A percentile compares a stretch with the other conserved stretches of the same genome.
Conservation (phyloP, 2,113 vertebrate species). For the Saccopteryx leptura region DNA sequence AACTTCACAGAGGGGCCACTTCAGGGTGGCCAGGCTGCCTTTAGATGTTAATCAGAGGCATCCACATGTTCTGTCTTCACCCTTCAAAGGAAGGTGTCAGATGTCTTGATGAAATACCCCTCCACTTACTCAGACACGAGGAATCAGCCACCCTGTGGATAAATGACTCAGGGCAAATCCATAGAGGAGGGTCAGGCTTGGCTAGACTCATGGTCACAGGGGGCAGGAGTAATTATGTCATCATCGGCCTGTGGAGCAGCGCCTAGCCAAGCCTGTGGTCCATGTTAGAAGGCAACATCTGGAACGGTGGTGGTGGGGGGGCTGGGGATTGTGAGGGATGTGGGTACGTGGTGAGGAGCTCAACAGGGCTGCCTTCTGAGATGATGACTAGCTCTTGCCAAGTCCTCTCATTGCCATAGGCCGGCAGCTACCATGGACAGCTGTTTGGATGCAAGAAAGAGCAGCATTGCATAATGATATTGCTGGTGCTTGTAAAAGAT, state of each 20-base stretch:
- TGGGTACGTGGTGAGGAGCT: neutral
- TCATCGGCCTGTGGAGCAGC: neutral
- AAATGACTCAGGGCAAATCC: constrained; percentile 37
- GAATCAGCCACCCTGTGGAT: constrained; percentile 33
- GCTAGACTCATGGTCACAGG: neutral
- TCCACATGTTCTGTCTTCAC: constrained; percentile 52
- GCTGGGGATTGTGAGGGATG: neutral
- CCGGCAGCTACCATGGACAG: too few species aligned
- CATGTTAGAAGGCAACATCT: constrained; percentile 33
- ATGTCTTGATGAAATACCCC: constrained; percentile 67
- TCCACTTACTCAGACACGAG: neutral
- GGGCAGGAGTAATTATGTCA: constrained; percentile 20
- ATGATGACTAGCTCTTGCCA: neutral
- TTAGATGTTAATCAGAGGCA: constrained; percentile 69
- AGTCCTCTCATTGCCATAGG: too few species aligned
- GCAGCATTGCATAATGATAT: neutral
- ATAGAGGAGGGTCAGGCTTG: constrained; percentile 10
- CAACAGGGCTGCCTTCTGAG: neutral
- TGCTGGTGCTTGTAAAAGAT: neutral
- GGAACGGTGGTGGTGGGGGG: neutral
- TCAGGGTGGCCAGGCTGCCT: constrained; percentile 42
- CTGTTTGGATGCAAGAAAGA: neutral
- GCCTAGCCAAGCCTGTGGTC: neutral
- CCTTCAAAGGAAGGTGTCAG: constrained; percentile 77
- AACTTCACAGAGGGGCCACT: neutral